Evolutionary conservation across 2,888 invertebrate species (phyloP), one percentile per base, ranked within the genome.

Genomic region (Melanostoma mellinum): DNA sequence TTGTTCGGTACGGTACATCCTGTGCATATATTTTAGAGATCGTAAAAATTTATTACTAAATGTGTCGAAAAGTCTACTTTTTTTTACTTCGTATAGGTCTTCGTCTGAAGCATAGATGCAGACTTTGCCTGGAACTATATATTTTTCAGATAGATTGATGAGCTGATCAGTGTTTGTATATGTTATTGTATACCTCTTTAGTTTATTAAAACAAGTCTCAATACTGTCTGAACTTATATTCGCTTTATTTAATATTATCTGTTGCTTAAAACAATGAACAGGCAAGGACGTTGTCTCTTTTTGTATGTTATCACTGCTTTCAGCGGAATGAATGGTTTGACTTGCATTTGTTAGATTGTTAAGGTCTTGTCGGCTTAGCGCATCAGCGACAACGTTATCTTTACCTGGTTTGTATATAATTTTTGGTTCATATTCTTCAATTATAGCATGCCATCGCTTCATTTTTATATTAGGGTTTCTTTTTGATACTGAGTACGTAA

Each of bases 391-490:
- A 4, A 75, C 35, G 32, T 82, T 82, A 36, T 56, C 50, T n/a
- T 50, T 55, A 50, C 86, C 76, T 60, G 86, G 88, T 71, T 87
- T 87, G 46, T 87, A 87, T 33, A 82, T 46, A 38, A 86, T 81
- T 72, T 87, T 85, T 6, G 87, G 87, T 4, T 87, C 84, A 53
- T 84, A 89, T 72, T 89, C 89, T 68, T 87, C 87, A 86, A 88
- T 67, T 89, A 82, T 10, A 9, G 80, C 71, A 20, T 88, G 80
- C 91, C 90, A 91, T 6, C 91, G 53, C 55, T 55, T 55, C 55
- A 55, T 55, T 53, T 53, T 53, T 53, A 50, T 50, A 53, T 35
- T 55, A 20, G 55, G 55, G 55, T 55, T 55, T 55, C 55, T 55
- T 55, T 55, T 55, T 55, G 55, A 55, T 55, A 55, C 55, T 55